Evolutionary conservation across 2,888 invertebrate genomes (phyloP), one percentile per base, ranked within the genome.

Genomic region (Dorcus parallelipipedus): DNA sequence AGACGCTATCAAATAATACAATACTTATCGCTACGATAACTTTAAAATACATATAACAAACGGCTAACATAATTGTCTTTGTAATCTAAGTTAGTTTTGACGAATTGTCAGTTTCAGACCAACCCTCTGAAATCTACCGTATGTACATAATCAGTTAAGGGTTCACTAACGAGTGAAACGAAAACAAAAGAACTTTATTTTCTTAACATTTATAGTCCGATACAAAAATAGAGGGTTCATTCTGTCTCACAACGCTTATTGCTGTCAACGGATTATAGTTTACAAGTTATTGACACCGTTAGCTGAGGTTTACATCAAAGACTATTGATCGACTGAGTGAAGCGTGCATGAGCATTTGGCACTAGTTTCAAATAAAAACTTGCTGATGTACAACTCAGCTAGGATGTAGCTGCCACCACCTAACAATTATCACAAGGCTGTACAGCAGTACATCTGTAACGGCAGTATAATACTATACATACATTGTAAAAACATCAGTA

Each of bases 161-260:
- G 67, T 70, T 73, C 70, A 72, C 71, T 71, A 66, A 67, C 66
- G 69, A 72, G 71, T 72, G 71, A 72, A 73, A 72, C 70, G 69
- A 73, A 70, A 69, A 67, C 67, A 45, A 9, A 20, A 20, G 7
- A 20, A 20, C 23, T 61, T 72, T 67, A 67, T 71, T 71, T 73
- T 73, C 71, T 71, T 70, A 68, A 73, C 41, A 55, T 47, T 45
- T 73, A 77, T 77, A 77, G 77, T 77, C 73, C 74, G 75, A 76
- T 79, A 79, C 76, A 80, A 80, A 80, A 80, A 80, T 80, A 80
- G 79, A 79, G 79, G 79, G 78, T 79, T 76, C 75, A 75, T 76
- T 77, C 75, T 78, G 75, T 73, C 70, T 77, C 77, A 78, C 76
- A 78, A 78, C 76, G 74, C 77, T 79, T 79, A 79, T 79, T 79